Evolutionary conservation across 1,140 invertebrate genomes (phyloP), one percentile per base, ranked within the genome.

Genomic region (Branchinecta lynchi): DNA sequence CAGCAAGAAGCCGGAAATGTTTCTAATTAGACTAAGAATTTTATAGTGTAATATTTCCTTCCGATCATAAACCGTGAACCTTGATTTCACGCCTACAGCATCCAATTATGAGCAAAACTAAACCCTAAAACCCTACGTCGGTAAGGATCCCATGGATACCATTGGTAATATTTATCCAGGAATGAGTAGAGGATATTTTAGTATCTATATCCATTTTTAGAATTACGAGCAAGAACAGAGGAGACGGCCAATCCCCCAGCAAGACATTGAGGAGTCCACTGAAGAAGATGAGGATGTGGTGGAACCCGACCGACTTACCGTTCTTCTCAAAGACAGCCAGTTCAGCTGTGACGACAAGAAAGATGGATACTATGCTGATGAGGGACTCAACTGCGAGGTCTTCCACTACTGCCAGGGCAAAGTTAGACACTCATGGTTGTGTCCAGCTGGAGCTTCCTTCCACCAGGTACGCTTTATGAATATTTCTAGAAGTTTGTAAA

Each of bases 331-430:
- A 66, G 86, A 91, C 75, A 92, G 89, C 68, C 89, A 89, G 76
- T 94, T 93, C 77, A 82, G 85, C 75, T 93, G 91, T 76, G 81
- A 82, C 45, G 83, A 83, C 72, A 88, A 86, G 73, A 88, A 89
- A 74, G 90, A 89, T 20, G 91, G 92, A 17, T 95, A 94, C 79
- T 94, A 94, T 76, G 92, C 92, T 21, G 91, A 94, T 76, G 88
- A 92, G 74, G 87, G 87, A 67, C 83, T 95, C 32, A 85, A 87
- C 74, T 95, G 92, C 75, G 90, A 93, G 77, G 89, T 93, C 0
- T 95, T 95, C 85, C 92, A 95, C 77, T 95, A 94, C 78, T 94
- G 92, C 77, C 89, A 93, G 75, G 90, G 92, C 70, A 89, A 86
- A 72, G 88, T 89, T 12, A 89, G 87, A 74, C 91, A 93, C 76